Base-by-base conservation (phyloP, 2,113 vertebrate species). In the Hiodon alosoides region DNA sequence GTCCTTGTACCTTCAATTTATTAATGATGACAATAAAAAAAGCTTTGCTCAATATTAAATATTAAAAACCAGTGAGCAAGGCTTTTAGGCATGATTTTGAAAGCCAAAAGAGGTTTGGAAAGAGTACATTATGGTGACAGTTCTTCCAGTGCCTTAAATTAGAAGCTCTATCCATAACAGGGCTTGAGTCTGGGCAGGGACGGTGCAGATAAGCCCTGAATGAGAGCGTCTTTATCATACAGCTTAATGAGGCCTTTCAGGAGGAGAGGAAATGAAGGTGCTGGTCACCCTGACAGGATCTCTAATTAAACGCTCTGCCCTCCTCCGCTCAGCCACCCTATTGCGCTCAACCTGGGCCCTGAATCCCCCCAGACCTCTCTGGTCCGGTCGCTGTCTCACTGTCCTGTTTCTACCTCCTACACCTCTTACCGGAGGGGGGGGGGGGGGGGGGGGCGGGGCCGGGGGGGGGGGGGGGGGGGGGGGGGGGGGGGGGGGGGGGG, bases 191-290 rank as follows among this genome's bases (percentile, higher is more conserved):
- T 58, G 16, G 74, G n/a, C 1, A 16, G 31, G 61, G 3, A 2
- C 0, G n/a, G n/a, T 14, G 31, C 1, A 14, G 67, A 76, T 65
- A 62, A 65, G 47, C 16, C 2, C 3, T 4, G 17, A 50, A 8
- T 51, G 16, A 31, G 47, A 50, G 74, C 4, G 55, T 53, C 78
- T 82, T 77, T 65, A 82, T 86, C 73, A 79, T 74, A 3, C 77
- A 71, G 85, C 81, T 86, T 85, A 88, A 88, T 88, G 82, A 82
- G 82, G 79, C 79, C 85, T 83, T 84, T 71, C 77, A 70, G 81
- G 52, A 66, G 67, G 60, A 71, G 48, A 84, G 82, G 80, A 82
- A 81, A 82, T 82, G 80, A 86, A 84, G 81, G 84, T 77, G 79
- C 69, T 76, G 48, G 65, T 85, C 51, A 2, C 7, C 74, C 79